A percentile compares a stretch with the other conserved stretches of the same genome.
These are phyloP conservation scores for Andrena flavipes DNA, from an alignment of 2,888 invertebrate genomes.

Conservation along the genomic window DNA sequence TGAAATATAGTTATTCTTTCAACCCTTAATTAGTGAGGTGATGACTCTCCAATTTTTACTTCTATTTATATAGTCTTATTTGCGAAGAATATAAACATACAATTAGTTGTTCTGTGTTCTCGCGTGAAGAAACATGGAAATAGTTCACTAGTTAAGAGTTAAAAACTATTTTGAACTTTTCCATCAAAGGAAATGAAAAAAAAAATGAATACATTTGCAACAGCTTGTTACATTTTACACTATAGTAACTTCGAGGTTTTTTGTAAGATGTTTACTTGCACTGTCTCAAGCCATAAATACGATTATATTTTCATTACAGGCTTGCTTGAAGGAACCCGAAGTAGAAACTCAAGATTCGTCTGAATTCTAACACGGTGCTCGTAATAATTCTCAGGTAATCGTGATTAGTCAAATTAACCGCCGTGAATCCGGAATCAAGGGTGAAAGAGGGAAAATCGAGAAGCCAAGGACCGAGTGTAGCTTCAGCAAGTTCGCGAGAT, in stretches of 20 bases:
- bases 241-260: neutral
- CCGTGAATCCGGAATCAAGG: constrained; percentile 28
- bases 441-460: constrained; percentile 37
- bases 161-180: no score
- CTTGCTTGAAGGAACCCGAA: neutral
- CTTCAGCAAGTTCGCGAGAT: constrained; percentile 64
- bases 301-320: neutral
- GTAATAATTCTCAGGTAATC: constrained; percentile 43
- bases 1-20: no score
- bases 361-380: constrained; percentile 24
- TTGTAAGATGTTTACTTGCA: neutral
- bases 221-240: neutral
- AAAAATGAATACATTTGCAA: neutral
- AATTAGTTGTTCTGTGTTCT: no score
- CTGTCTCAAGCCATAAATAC: neutral
- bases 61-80: no score
- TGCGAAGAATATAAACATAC: no score
- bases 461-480: constrained; percentile 54
- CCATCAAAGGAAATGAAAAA: no score
- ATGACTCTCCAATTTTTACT: no score
- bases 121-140: no score
- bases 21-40: no score
- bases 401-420: constrained; percentile 52
- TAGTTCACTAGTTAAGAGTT: no score
- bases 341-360: constrained; percentile 3